Base-by-base conservation (phyloP, 2,888 invertebrate genomes). In the Biston stratarius region DNA sequence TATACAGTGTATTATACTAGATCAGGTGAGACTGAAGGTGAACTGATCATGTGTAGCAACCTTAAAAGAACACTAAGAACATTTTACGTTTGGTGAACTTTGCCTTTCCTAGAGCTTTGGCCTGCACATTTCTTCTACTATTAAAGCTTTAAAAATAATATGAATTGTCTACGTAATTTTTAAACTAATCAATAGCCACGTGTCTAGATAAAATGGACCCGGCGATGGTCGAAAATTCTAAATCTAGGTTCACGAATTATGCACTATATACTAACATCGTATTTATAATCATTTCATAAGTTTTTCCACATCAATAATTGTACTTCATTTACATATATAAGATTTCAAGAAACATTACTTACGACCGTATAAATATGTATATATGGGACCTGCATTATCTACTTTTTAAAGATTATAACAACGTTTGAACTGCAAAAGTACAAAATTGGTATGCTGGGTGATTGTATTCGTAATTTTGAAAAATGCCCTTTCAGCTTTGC, bases 191-290 rank as follows among this genome's bases (percentile, higher is more conserved):
- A 58, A 56, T 24, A 48, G 42, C 60, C 36, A 38, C 15, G 45
- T 42, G 44, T 49, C 45, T 51, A 49, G 53, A 40, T 66, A 64
- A 62, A 71, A 67, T 74, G 73, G 74, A 73, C 75, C 74, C 72
- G 62, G 52, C 59, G 42, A 44, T 71, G 67, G 70, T 76, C 68
- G 58, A 48, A 52, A 14, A 12, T 15, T 48, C 6, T 57, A 47
- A 47, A 62, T 65, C 70, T 72, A 62, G 38, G 61, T 69, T 68
- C 72, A 42, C 62, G 52, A 63, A 57, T 15, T 52, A 9, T 15
- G 14, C 36, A 14, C 36, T 34, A 36, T 12, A 8, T 9, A 49
- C 11, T 34, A 34, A 9, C 15, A 53, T 34, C 51, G 33, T 51
- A 38, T 38, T 8, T 36, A 10, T 38, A 12, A 36, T 40, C n/a